These are phyloP conservation scores for Phytoseiulus persimilis DNA, from an alignment of 2,888 invertebrate species.

Conservation along the genomic window DNA sequence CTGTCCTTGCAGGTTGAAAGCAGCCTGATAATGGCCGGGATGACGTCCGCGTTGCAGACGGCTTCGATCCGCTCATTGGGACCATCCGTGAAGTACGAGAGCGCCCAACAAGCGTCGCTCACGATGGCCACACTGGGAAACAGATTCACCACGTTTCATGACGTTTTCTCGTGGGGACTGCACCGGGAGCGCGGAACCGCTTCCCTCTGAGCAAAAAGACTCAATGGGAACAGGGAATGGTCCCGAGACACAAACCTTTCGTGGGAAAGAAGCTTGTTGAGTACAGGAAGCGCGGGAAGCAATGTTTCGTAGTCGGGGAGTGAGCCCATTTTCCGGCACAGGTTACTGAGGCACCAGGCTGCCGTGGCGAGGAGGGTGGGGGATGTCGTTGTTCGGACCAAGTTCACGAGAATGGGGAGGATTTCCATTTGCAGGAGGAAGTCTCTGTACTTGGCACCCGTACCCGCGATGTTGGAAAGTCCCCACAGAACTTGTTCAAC, in stretches of 20 bases:
- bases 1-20: conserved; percentile 54
- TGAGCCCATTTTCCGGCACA: conserved; percentile 89
- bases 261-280: conserved; percentile 64
- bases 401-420: conserved; percentile 76
- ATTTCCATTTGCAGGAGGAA: conserved; percentile 76
- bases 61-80: conserved; percentile 77
- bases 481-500: conserved; percentile 96
- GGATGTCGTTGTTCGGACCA: conserved; percentile 51
- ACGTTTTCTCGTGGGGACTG: no score
- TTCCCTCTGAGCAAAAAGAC: no score
- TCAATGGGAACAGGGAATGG: no score
- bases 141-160: not conserved
- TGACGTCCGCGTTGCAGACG: conserved; percentile 58
- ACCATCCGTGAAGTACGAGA: conserved; percentile 87
- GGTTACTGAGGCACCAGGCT: conserved; percentile 85
- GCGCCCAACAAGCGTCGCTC: conserved; percentile 87
- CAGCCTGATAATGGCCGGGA: conserved; percentile 64
- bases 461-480: conserved; percentile 87
- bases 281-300: conserved; percentile 63
- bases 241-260: conserved; percentile 44
- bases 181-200: no score
- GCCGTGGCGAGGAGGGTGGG: conserved; percentile 67
- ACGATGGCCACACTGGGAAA: conserved; percentile 48
- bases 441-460: conserved; percentile 84
- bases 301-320: conserved; percentile 70